Conservation (phyloP, 2,113 vertebrate species). For the Leptosomus discolor region DNA sequence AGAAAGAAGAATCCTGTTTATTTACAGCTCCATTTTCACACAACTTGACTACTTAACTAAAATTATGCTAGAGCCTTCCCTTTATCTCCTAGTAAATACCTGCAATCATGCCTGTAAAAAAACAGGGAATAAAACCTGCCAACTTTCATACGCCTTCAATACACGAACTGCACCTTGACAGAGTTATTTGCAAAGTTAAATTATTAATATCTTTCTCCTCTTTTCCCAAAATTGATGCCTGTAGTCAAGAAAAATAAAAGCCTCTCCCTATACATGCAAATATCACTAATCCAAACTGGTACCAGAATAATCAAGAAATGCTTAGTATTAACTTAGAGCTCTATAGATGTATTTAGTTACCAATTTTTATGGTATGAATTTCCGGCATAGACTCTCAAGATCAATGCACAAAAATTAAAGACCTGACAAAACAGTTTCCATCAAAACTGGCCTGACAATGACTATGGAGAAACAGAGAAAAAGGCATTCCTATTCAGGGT, state of each 20-base stretch:
- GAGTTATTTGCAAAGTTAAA: neutral
- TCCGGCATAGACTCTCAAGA: neutral
- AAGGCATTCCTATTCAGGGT: neutral
- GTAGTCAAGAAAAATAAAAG: neutral
- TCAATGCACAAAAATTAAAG: neutral
- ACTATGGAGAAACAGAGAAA: neutral
- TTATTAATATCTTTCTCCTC: neutral
- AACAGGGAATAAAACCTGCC: neutral
- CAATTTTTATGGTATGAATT: neutral
- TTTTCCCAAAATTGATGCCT: neutral
- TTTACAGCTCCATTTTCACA: neutral
- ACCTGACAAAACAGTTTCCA: neutral
- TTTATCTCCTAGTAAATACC: neutral
- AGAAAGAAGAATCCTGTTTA: conserved; percentile 24
- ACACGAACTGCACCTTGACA: neutral
- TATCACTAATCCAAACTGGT: neutral
- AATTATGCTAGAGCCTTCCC: neutral
- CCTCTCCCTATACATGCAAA: neutral
- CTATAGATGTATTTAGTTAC: neutral
- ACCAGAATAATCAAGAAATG: neutral
- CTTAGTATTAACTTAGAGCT: neutral
- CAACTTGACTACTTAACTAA: neutral
- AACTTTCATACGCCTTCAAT: neutral
- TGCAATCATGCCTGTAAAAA: neutral
- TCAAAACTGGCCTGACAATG: neutral